These are phyloP conservation scores for Ariopsis seemanni DNA, from an alignment of 2,113 vertebrate genomes.

Conservation along the genomic window DNA sequence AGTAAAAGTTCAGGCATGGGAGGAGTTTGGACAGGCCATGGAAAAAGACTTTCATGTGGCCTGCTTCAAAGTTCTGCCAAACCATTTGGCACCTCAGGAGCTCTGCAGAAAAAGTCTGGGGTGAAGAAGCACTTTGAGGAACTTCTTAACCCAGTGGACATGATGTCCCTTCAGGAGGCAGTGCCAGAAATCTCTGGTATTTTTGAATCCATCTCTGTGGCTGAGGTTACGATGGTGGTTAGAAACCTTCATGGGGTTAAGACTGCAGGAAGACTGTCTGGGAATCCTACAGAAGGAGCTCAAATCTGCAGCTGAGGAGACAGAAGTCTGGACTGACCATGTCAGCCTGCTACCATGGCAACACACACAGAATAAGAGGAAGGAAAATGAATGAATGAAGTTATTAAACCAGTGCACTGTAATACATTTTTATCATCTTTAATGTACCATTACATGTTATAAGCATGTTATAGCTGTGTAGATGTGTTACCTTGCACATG, in stretches of 20 bases:
- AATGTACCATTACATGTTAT: neutral
- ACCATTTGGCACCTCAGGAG: neutral
- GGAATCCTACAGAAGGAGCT: neutral
- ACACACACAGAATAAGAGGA: neutral
- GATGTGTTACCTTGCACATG: conserved; percentile 91
- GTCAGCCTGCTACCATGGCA: neutral
- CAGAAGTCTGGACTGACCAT: conserved; percentile 1
- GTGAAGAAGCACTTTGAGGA: neutral
- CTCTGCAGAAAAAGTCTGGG: neutral
- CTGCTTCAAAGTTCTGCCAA: neutral
- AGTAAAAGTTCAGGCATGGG: neutral
- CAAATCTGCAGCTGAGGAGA: neutral
- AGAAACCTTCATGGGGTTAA: neutral
- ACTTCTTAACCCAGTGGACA: neutral
- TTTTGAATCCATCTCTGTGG: neutral
- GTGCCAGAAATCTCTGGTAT: neutral
- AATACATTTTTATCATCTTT: neutral
- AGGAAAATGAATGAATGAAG: neutral
- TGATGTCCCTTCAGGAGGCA: neutral
- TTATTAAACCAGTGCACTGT: neutral
- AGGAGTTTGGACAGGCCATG: neutral
- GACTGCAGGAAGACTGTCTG: neutral
- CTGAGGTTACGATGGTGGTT: neutral
- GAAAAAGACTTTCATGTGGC: neutral
- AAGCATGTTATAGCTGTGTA: neutral